Base-by-base conservation (phyloP, 2,797 vertebrate species). In the Oreochromis grahami region DNA sequence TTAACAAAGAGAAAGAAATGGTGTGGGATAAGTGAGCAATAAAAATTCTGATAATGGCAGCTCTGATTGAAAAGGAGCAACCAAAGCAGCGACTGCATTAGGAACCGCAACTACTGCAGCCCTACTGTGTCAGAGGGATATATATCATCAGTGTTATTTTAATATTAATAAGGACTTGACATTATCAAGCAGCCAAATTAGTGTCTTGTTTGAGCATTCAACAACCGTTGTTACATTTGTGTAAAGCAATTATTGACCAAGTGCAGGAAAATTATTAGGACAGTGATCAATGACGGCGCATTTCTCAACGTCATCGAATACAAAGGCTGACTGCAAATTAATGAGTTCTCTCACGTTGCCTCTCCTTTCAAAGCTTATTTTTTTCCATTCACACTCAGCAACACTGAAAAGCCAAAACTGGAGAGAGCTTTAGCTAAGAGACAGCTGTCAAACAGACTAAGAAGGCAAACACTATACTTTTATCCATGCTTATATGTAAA, bases 401-500 rank as follows among this genome's bases (percentile, higher is more conserved):
- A 63, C 58, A 82, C 83, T 91, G 84, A 94, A 92, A 92, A 83
- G 83, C 77, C 82, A 9, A 17, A 79, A 58, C 86, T 87, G 81
- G 77, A 84, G 76, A 24, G 78, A 79, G 90, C 86, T 93, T 89
- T 70, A 88, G 77, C 85, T 88, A 87, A 92, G 90, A 93, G 91
- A 91, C 92, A 91, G 90, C 93, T 93, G 93, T 92, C 91, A 92
- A 58, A 82, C 79, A 84, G 86, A 74, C 84, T 89, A 79, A 84
- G 76, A 90, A 78, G 70, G 83, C 90, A 94, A 94, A 95, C 92
- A 94, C 77, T 77, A 81, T 86, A 92, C 90, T 87, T 87, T 88
- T 82, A 88, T 88, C 72, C 86, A 87, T 84, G 83, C 80, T 70
- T 70, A 55, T 77, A 81, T 81, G 89, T 84, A 93, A 92, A 94